Percentiles rank a stretch among this genome's conserved stretches.
Evolutionary conservation across 2,797 vertebrate species (phyloP).

Genomic region (Phyllotis vaccarum): DNA sequence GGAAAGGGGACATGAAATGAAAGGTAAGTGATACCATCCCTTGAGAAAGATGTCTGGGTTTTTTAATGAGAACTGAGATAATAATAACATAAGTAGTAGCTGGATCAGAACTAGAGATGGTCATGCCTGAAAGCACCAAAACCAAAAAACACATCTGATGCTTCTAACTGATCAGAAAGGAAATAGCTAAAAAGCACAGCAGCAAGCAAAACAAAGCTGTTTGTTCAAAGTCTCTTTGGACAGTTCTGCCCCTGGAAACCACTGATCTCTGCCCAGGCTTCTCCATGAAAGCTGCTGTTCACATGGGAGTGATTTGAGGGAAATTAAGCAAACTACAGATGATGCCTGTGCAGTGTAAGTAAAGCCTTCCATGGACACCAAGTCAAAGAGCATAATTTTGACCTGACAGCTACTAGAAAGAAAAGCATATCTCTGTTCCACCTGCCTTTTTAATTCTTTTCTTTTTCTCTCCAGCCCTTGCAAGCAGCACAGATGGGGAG

Average conservation of each 20-base stretch:
- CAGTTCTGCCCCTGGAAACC: neutral
- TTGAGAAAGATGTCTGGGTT: neutral
- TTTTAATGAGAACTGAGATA: neutral
- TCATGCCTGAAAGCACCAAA: conserved; percentile 29
- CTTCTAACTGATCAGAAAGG: conserved; percentile 16
- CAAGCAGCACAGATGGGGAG: conserved; percentile 71
- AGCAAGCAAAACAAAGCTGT: neutral
- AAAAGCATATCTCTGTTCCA: conserved; percentile 58
- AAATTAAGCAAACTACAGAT: neutral
- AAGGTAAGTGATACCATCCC: neutral
- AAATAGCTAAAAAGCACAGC: neutral
- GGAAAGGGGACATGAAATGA: neutral
- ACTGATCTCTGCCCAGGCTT: neutral
- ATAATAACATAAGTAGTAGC: conserved; percentile 57
- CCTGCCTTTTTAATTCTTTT: neutral
- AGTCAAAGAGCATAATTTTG: neutral
- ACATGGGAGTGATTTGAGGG: neutral
- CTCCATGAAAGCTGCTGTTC: neutral
- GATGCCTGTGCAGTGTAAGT: neutral
- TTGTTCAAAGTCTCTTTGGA: neutral
- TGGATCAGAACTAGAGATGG: conserved; percentile 53
- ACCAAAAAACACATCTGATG: neutral
- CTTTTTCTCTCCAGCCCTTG: conserved; percentile 2
- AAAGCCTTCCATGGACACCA: neutral
- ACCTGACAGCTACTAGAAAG: neutral